phyloP scores from a whole-genome alignment of 2,113 vertebrate genomes.

The Ciconia stormi region DNA sequence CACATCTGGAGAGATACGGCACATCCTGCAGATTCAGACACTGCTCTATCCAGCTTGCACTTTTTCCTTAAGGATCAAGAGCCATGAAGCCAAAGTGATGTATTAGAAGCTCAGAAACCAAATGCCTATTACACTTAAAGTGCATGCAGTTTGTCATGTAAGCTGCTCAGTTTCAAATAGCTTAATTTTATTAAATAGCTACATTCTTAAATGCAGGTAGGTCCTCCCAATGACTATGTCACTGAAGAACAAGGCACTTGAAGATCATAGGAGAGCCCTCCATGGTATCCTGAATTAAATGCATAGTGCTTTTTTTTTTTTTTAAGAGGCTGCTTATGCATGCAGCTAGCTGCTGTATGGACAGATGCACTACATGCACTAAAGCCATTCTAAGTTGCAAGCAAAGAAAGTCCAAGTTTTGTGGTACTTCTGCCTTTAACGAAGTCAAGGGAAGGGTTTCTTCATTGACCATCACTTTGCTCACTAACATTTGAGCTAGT shows the following conservation, averaged over 20 bases:
- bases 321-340: constrained; percentile 7
- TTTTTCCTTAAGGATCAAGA: constrained; percentile 33
- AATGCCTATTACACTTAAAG: not conserved
- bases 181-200: not conserved
- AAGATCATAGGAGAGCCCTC: not conserved
- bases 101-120: constrained; percentile 51
- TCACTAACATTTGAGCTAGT: not conserved
- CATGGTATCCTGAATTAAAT: not conserved
- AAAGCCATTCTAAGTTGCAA: constrained; percentile 65
- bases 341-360: constrained; percentile 51
- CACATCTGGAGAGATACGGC: not conserved
- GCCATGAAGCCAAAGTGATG: not conserved
- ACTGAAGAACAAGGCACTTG: not conserved
- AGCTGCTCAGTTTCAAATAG: constrained; percentile 33
- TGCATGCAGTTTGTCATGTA: constrained; percentile 46
- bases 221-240: not conserved
- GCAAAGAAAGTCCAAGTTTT: constrained; percentile 10
- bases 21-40: constrained; percentile 5
- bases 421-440: not conserved
- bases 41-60: constrained; percentile 47
- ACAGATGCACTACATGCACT: constrained; percentile 39
- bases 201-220: not conserved
- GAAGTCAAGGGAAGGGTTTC: not conserved
- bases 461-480: not conserved
- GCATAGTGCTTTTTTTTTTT: not conserved